Conservation (phyloP, 2,113 vertebrate species). For the Pachypanchax playfairii region DNA sequence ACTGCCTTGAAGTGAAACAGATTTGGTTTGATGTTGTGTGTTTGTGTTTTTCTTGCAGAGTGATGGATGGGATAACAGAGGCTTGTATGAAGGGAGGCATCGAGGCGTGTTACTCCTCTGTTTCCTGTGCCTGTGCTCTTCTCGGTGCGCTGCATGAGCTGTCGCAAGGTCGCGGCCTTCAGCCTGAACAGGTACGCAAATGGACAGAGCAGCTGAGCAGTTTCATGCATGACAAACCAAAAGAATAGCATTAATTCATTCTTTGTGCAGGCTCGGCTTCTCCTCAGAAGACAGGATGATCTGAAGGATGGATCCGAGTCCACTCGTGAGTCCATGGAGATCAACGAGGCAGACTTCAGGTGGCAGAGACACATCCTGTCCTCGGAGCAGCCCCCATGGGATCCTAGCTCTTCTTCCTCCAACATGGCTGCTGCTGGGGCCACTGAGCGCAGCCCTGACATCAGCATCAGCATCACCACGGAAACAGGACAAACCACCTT, state of each 20-base stretch:
- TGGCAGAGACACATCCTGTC: conserved; percentile 93
- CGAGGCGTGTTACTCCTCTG: conserved; percentile 91
- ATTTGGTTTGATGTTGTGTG: background rate
- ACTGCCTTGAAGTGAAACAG: background rate
- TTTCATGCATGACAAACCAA: background rate
- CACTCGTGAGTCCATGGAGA: conserved; percentile 90
- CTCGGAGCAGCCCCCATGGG: conserved; percentile 87
- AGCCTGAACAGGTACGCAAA: conserved; percentile 70
- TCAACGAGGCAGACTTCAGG: conserved; percentile 94
- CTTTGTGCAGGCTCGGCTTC: conserved; percentile 79
- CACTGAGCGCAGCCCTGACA: conserved; percentile 89
- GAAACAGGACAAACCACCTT: conserved; percentile 91
- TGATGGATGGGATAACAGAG: conserved; percentile 97
- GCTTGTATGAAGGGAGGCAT: conserved; percentile 94
- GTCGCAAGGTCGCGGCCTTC: conserved; percentile 89
- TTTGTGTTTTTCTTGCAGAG: conserved; percentile 71
- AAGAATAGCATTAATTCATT: conserved; percentile 87
- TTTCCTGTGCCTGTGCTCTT: conserved; percentile 89
- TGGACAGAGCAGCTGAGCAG: background rate
- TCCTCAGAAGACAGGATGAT: conserved; percentile 87
- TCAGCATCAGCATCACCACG: conserved; percentile 96
- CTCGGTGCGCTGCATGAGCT: conserved; percentile 91
- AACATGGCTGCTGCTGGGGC: conserved; percentile 19
- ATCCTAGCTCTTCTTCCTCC: conserved; percentile 62
- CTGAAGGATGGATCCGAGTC: conserved; percentile 89